A percentile compares a stretch with the other conserved stretches of the same genome.
Evolutionary conservation across 2,888 invertebrate genomes (phyloP).

Genomic region (Podotricha telesiphe): DNA sequence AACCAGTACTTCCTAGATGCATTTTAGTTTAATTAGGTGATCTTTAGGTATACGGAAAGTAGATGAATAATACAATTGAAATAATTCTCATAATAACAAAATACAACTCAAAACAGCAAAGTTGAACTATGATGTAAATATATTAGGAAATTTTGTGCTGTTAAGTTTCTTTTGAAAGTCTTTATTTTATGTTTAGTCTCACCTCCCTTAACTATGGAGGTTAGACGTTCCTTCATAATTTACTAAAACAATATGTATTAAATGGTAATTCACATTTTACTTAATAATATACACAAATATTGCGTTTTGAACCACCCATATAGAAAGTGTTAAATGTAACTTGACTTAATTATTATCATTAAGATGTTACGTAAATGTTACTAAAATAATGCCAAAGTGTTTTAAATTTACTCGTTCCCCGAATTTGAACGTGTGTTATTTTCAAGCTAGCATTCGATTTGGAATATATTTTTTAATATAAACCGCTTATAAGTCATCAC

Average conservation of each 20-base stretch:
- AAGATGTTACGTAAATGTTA: not conserved
- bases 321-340: not conserved
- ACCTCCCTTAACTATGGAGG: constrained; percentile 30
- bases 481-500: too few species aligned
- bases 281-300: not conserved
- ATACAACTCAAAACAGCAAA: constrained; percentile 4
- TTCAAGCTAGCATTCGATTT: too few species aligned
- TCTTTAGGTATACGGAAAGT: not conserved
- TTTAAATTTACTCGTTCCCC: not conserved
- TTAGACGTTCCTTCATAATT: constrained; percentile 35
- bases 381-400: constrained; percentile 19
- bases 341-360: constrained; percentile 1
- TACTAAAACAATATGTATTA: not conserved
- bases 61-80: constrained; percentile 16
- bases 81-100: constrained; percentile 11
- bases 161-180: constrained; percentile 11
- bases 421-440: not conserved
- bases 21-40: constrained; percentile 24
- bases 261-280: not conserved
- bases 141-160: constrained; percentile 20
- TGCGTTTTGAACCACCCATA: not conserved
- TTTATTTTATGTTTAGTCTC: constrained; percentile 12
- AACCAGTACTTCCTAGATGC: constrained; percentile 38
- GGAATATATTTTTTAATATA: too few species aligned
- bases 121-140: constrained; percentile 29